phyloP scores from a whole-genome alignment of 2,888 invertebrate species.

The Drosophila nr. perissopoda region DNA sequence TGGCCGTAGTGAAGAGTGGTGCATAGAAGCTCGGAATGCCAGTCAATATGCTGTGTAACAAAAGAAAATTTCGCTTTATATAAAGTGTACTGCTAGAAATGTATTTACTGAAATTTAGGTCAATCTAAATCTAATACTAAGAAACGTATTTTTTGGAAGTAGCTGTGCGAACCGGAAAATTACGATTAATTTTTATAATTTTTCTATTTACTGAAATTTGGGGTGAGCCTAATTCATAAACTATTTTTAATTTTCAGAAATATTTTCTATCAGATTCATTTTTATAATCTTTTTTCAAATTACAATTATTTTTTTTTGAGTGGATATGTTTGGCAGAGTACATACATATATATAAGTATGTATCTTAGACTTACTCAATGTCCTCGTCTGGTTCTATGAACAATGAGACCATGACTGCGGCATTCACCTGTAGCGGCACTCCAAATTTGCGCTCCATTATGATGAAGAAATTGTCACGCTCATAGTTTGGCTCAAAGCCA shows the following conservation, averaged over 20 bases:
- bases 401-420: conserved; percentile 91
- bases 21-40: conserved; percentile 75
- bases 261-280: background rate
- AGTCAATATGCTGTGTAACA: conserved; percentile 64
- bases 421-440: conserved; percentile 90
- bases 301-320: background rate
- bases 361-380: conserved; percentile 86
- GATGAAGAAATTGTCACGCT: conserved; percentile 88
- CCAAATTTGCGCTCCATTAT: conserved; percentile 91
- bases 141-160: background rate
- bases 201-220: background rate
- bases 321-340: background rate
- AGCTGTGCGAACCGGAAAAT: background rate
- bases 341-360: background rate
- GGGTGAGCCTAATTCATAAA: background rate
- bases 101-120: background rate
- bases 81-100: background rate
- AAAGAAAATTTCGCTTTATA: background rate
- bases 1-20: conserved; percentile 75
- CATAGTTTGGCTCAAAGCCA: conserved; percentile 88
- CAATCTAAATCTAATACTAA: too few relatives aligned
- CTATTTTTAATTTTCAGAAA: background rate
- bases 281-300: background rate
- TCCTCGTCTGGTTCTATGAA: conserved; percentile 85
- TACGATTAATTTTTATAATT: background rate